These are phyloP conservation scores for Drosophila ogumai DNA, from an alignment of 1,140 invertebrate species.

Conservation along the genomic window DNA sequence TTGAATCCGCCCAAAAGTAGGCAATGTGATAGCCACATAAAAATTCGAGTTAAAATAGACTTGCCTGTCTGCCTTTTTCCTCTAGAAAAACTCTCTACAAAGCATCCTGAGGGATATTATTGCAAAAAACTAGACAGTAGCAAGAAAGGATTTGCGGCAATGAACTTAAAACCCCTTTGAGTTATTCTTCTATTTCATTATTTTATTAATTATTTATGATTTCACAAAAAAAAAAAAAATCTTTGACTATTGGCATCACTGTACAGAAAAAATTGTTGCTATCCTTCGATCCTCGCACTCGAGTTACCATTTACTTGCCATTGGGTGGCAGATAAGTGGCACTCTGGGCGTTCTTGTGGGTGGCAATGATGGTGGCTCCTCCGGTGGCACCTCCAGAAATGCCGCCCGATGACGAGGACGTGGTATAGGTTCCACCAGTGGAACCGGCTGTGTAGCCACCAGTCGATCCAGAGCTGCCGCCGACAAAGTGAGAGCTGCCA, in stretches of 20 bases:
- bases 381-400: constrained; percentile 21
- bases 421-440: constrained; percentile 25
- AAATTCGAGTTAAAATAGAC: too few species aligned
- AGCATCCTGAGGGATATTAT: too few species aligned
- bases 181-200: constrained; percentile 30
- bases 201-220: constrained; percentile 21
- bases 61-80: too few species aligned
- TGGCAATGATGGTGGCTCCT: constrained; percentile 11
- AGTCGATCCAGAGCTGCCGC: constrained; percentile 13
- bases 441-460: neutral
- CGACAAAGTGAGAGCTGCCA: constrained; percentile 23
- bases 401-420: constrained; percentile 13
- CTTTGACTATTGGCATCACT: constrained; percentile 38
- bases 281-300: neutral
- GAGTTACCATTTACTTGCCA: constrained; percentile 51
- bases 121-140: too few species aligned
- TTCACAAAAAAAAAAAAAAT: constrained; percentile 41
- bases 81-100: too few species aligned
- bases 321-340: constrained; percentile 65
- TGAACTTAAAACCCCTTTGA: neutral
- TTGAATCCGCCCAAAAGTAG: neutral
- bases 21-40: neutral
- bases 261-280: constrained; percentile 41
- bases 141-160: too few species aligned
- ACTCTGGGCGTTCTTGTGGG: constrained; percentile 52